These are phyloP conservation scores for Himalopsyche kuldschensis DNA, from an alignment of 2,888 invertebrate species.

Conservation along the genomic window DNA sequence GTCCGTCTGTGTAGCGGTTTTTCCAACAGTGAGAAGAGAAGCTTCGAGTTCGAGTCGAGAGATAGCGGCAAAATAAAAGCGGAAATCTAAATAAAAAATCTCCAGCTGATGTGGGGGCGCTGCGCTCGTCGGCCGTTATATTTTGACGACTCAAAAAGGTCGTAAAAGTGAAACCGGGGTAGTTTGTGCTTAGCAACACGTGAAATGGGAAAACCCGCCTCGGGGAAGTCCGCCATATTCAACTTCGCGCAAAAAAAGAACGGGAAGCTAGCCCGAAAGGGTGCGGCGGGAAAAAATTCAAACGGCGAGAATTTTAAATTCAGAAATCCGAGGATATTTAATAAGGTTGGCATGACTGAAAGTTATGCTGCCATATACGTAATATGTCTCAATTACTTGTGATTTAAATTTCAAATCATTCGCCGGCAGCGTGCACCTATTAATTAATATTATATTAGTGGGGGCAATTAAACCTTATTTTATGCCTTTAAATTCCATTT, in stretches of 20 bases:
- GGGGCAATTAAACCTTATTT: too few relatives aligned
- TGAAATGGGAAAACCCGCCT: conserved; percentile 23
- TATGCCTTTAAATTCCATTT: too few relatives aligned
- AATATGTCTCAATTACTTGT: too few relatives aligned
- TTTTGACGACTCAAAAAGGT: conserved; percentile 20
- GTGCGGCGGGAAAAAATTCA: neutral
- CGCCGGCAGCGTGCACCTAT: too few relatives aligned
- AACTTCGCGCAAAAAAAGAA: neutral
- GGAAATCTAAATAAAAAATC: conserved; percentile 11
- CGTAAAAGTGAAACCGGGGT: conserved; percentile 16
- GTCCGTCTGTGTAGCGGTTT: neutral
- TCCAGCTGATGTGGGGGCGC: neutral
- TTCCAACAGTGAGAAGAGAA: neutral
- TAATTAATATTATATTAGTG: too few relatives aligned
- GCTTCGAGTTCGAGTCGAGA: neutral
- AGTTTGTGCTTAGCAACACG: conserved; percentile 24
- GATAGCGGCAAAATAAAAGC: neutral
- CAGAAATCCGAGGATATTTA: neutral
- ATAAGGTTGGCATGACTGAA: neutral
- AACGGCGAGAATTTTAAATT: neutral
- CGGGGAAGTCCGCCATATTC: neutral
- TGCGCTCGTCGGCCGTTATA: conserved; percentile 9
- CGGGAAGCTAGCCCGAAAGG: neutral
- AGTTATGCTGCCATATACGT: neutral
- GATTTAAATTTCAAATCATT: too few relatives aligned